These are phyloP conservation scores for Morus bassanus DNA, from an alignment of 2,797 vertebrate species.

Conservation along the genomic window DNA sequence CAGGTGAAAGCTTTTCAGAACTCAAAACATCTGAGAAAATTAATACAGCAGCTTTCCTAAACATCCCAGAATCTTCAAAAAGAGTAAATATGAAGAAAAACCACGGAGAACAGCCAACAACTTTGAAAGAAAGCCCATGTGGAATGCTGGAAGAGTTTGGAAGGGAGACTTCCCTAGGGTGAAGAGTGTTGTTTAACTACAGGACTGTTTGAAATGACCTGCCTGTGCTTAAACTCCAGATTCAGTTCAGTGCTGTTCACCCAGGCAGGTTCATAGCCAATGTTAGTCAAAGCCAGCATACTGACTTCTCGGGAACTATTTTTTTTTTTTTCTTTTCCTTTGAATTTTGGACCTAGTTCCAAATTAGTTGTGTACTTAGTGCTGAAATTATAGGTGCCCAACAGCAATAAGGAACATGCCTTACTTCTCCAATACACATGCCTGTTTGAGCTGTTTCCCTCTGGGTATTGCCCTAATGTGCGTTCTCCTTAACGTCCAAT, in stretches of 20 bases:
- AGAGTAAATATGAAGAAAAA: conserved; percentile 46
- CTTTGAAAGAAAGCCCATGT: conserved; percentile 37
- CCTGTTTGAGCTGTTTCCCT: not conserved
- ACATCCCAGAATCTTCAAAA: conserved; percentile 6
- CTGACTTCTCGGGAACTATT: conserved; percentile 25
- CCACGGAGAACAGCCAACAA: conserved; percentile 9
- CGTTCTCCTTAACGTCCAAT: not conserved
- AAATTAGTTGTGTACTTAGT: conserved; percentile 5
- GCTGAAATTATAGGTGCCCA: not conserved
- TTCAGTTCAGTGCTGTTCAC: not conserved
- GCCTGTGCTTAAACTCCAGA: not conserved
- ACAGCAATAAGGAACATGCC: not conserved
- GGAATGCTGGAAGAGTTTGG: conserved; percentile 55
- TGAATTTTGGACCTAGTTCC: conserved; percentile 49
- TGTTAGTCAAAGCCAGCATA: not conserved
- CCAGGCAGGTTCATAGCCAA: not conserved
- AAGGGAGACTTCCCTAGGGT: conserved; percentile 51
- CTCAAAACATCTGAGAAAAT: conserved; percentile 48
- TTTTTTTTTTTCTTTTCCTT: not conserved
- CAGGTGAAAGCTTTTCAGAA: conserved; percentile 64
- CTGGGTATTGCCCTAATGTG: not conserved
- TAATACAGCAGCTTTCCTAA: not conserved
- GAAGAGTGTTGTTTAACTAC: conserved; percentile 54
- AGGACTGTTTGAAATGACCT: conserved; percentile 38
- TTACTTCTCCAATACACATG: not conserved